Conservation (phyloP, 2,888 invertebrate species). For the Chrysina gloriosa region DNA sequence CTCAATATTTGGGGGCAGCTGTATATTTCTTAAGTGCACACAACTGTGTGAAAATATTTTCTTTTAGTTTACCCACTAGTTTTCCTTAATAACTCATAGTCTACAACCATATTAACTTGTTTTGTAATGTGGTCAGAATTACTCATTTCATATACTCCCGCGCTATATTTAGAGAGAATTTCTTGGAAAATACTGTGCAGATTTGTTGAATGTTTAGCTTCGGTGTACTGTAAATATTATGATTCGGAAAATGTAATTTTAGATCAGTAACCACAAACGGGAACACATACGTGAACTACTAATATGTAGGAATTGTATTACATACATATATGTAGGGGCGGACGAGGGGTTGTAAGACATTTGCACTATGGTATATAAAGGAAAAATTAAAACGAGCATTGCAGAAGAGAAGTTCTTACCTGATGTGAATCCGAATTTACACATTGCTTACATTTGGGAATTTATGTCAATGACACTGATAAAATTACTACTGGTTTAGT, state of each 20-base stretch:
- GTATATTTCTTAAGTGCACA: too few relatives aligned
- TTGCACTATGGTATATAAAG: too few relatives aligned
- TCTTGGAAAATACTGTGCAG: conserved; percentile 30
- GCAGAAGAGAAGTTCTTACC: too few relatives aligned
- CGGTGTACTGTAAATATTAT: conserved; percentile 34
- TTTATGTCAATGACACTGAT: too few relatives aligned
- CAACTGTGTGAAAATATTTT: too few relatives aligned
- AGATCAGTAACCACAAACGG: conserved; percentile 24
- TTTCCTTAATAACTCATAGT: too few relatives aligned
- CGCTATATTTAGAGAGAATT: conserved; percentile 20
- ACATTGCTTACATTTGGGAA: too few relatives aligned
- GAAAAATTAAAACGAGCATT: too few relatives aligned
- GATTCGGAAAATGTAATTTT: conserved; percentile 30
- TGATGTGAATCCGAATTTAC: too few relatives aligned
- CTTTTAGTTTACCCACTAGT: too few relatives aligned
- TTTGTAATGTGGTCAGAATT: background rate
- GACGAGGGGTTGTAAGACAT: background rate
- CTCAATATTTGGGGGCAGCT: too few relatives aligned
- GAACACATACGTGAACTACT: conserved; percentile 15
- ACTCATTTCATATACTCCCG: conserved; percentile 17
- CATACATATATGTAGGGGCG: background rate
- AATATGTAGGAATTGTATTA: background rate
- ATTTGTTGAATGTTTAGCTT: conserved; percentile 35
- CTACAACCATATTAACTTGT: conserved; percentile 7
- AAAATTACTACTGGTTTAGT: too few relatives aligned